phyloP scores from a whole-genome alignment of 2,888 invertebrate species.

The Euzophera pinguis region DNA sequence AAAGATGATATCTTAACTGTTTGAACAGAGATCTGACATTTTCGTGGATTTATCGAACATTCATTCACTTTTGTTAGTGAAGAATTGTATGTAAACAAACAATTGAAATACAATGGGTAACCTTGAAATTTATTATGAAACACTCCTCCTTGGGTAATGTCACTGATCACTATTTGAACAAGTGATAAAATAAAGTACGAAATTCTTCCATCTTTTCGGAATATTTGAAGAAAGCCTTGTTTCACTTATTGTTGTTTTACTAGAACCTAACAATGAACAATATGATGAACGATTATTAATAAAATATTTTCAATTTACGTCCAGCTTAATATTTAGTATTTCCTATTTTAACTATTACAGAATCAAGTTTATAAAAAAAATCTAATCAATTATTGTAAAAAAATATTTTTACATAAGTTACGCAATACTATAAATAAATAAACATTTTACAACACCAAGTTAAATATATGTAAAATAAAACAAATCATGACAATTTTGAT shows the following conservation, averaged over 20 bases:
- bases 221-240: no score
- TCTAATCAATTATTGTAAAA: neutral
- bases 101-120: neutral
- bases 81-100: neutral
- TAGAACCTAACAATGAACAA: no score
- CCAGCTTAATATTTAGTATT: no score
- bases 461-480: neutral
- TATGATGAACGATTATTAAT: no score
- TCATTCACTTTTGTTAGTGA: neutral
- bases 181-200: neutral
- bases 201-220: no score
- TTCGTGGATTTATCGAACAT: constrained; percentile 1
- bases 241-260: no score
- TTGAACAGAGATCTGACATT: constrained; percentile 17
- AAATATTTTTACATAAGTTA: no score
- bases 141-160: neutral
- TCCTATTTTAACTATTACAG: no score
- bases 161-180: neutral
- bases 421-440: neutral
- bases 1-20: constrained; percentile 16
- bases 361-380: neutral
- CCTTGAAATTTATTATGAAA: neutral
- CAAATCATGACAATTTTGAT: neutral
- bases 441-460: neutral
- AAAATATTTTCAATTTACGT: no score